Conservation (phyloP, 1,140 invertebrate species). For the Diuraphis noxia region DNA sequence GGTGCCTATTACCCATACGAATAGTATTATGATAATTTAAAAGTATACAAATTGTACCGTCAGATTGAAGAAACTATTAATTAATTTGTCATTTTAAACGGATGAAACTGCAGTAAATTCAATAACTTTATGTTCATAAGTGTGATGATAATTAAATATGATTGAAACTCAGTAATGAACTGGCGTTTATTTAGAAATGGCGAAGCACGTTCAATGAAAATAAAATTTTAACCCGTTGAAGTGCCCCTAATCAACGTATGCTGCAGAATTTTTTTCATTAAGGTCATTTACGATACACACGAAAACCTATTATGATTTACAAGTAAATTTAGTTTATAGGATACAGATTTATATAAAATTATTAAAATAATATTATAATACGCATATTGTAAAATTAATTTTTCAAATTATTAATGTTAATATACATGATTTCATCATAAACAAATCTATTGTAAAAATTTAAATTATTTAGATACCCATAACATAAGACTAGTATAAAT, state of each 20-base stretch:
- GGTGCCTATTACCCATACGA: not conserved
- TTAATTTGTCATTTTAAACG: not conserved
- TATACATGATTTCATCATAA: not conserved
- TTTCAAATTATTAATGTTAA: not conserved
- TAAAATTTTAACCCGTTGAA: not conserved
- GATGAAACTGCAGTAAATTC: not conserved
- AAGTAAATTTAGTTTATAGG: not conserved
- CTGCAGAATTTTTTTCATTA: not conserved
- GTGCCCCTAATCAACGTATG: slow-evolving; percentile 22
- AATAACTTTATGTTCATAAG: not conserved
- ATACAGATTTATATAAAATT: not conserved
- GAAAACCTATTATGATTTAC: not conserved
- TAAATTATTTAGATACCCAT: not conserved
- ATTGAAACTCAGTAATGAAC: not conserved
- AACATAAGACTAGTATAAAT: not conserved
- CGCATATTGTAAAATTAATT: not conserved
- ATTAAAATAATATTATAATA: not conserved
- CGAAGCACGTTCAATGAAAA: not conserved
- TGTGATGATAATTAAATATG: not conserved
- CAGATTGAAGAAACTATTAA: not conserved
- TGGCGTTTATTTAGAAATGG: not conserved
- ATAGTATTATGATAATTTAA: not conserved
- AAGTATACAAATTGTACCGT: not conserved
- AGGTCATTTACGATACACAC: not conserved
- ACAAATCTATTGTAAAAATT: not conserved